Conservation (phyloP, 2,113 vertebrate species). For the zebrafish (Danio rerio) region GRCz12tu NC_133183.1:7390501-7391000, state of each 20-base stretch:
- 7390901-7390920: background rate
- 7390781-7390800: background rate
- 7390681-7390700: background rate
- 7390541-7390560: background rate
- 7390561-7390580: no score
- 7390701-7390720: background rate
- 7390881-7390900: no score
- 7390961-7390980: background rate
- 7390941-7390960: background rate
- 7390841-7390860: background rate
- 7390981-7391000: conserved; percentile 1
- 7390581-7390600: no score
- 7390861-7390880: background rate
- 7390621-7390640: no score
- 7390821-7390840: background rate
- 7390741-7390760: background rate
- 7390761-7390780: background rate
- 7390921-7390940: background rate
- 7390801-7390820: background rate
- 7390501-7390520: no score
- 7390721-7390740: background rate
- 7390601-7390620: no score
- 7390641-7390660: no score
- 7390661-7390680: background rate
- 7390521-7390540: no score